These are phyloP conservation scores for Characodon lateralis DNA, from an alignment of 2,797 vertebrate species.

Conservation along the genomic window DNA sequence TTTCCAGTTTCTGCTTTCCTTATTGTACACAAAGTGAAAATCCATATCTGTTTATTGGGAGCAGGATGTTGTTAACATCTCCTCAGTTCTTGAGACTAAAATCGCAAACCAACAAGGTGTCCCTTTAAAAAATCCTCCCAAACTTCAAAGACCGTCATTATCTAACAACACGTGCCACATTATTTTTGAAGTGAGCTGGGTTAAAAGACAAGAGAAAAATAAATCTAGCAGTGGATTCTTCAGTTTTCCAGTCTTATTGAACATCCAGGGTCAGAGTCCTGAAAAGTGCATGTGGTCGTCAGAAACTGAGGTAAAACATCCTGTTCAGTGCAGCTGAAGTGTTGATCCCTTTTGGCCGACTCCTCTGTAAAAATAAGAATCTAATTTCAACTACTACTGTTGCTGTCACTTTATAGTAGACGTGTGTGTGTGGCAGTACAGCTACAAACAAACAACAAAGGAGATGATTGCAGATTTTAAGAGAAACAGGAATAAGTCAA, in stretches of 20 bases:
- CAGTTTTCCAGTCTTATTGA: background rate
- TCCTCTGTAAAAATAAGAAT: conserved; percentile 27
- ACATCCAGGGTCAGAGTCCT: conserved; percentile 11
- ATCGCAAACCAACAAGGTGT: conserved; percentile 36
- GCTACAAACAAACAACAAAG: too few species aligned
- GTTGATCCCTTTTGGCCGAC: conserved; percentile 58
- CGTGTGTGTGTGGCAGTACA: too few species aligned
- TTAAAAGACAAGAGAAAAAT: background rate
- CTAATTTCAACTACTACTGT: background rate
- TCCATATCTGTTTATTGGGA: background rate
- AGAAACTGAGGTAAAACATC: conserved; percentile 41
- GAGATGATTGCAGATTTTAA: too few species aligned
- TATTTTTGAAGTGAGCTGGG: background rate
- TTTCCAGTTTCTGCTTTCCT: conserved; percentile 25
- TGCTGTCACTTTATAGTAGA: background rate
- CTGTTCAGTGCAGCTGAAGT: conserved; percentile 16
- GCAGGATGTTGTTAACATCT: conserved; percentile 17
- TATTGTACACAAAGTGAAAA: conserved; percentile 29
- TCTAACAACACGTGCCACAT: conserved; percentile 1
- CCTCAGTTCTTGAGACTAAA: conserved; percentile 2
- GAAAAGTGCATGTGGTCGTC: conserved; percentile 15
- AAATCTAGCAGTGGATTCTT: background rate
- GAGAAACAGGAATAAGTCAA: too few species aligned
- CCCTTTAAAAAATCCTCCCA: conserved; percentile 43
- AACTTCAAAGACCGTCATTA: conserved; percentile 8